Evolutionary conservation across 2,113 vertebrate genomes (phyloP).

Genomic region (Syrmaticus mikado): DNA sequence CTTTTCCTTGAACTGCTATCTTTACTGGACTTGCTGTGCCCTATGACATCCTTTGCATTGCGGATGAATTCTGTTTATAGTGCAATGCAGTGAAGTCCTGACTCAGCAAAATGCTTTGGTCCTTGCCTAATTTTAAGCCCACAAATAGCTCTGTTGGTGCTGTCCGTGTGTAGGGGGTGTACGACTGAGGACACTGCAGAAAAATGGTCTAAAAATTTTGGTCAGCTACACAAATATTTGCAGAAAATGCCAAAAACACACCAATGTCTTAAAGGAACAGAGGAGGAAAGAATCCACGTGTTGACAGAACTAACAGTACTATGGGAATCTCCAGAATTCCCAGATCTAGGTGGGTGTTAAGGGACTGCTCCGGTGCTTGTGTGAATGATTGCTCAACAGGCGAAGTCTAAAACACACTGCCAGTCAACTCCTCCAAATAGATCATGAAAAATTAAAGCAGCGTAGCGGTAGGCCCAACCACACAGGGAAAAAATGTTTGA

Average conservation of each 20-base stretch:
- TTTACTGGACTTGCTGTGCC: slow-evolving; percentile 8
- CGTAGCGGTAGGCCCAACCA: not conserved
- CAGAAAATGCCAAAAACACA: not conserved
- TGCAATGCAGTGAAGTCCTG: not conserved
- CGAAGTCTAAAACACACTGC: not conserved
- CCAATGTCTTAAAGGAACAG: not conserved
- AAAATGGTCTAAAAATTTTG: not conserved
- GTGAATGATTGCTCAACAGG: not conserved
- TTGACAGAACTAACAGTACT: not conserved
- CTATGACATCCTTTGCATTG: slow-evolving; percentile 8
- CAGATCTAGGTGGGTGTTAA: not conserved
- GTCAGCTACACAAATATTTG: not conserved
- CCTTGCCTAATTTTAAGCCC: not conserved
- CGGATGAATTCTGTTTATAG: not conserved
- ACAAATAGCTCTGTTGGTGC: not conserved
- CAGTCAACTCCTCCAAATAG: not conserved
- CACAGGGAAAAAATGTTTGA: not conserved
- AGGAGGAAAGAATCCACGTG: rapidly evolving
- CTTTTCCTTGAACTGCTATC: slow-evolving; percentile 39
- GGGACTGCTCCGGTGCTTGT: not conserved
- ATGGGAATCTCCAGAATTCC: not conserved
- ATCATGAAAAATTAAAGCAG: not conserved
- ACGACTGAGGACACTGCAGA: not conserved
- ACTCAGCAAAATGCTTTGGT: slow-evolving; percentile 1
- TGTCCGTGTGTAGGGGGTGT: not conserved